Evolutionary conservation across 2,888 invertebrate species (phyloP).

Genomic region (Chymomyza caudatula): DNA sequence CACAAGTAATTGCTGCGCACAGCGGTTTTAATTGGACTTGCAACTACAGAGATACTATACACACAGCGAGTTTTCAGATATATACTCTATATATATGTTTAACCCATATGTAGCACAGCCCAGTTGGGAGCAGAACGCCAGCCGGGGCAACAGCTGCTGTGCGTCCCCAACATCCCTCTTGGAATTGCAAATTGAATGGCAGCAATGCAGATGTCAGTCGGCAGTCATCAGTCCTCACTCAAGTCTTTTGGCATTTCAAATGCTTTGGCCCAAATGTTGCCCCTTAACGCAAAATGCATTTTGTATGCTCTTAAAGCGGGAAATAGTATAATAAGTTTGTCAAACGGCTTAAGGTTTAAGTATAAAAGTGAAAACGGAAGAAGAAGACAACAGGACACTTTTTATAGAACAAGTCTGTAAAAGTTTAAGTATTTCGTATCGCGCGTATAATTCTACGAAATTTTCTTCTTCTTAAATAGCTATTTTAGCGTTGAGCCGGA

Average conservation of each 20-base stretch:
- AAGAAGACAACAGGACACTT: no score
- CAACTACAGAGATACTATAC: slow-evolving; percentile 1
- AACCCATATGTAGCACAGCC: background rate
- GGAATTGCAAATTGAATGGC: background rate
- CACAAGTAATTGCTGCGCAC: slow-evolving; percentile 8
- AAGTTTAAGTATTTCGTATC: no score
- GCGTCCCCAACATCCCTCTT: background rate
- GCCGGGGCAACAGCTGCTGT: background rate
- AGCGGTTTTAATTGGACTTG: slow-evolving; percentile 12
- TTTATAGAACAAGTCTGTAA: no score
- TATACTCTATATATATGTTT: background rate
- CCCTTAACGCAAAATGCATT: background rate
- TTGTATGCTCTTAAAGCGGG: background rate
- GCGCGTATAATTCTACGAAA: no score
- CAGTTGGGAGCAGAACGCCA: background rate
- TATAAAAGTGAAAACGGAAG: no score
- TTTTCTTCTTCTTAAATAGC: no score
- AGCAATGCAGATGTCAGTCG: background rate
- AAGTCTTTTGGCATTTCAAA: background rate
- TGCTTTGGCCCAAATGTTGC: background rate
- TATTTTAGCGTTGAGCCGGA: no score
- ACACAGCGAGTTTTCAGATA: background rate
- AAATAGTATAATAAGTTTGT: background rate
- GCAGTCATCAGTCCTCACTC: background rate
- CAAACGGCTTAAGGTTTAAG: no score